Percentiles rank a stretch among this genome's conserved stretches.
Evolutionary conservation across 2,888 invertebrate genomes (phyloP).

Genomic region (Tinea semifulvella): DNA sequence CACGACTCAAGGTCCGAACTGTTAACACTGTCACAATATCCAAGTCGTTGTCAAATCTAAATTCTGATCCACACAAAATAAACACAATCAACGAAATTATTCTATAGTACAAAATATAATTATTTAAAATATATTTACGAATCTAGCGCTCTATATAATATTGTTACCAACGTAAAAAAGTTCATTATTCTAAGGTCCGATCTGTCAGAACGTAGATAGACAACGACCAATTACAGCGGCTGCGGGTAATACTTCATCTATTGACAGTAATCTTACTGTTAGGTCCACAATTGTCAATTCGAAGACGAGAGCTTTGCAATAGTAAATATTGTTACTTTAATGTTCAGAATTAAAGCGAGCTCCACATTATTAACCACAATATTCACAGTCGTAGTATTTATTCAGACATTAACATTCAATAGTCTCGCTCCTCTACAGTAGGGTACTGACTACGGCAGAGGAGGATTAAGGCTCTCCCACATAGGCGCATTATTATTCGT

Average conservation of each 20-base stretch:
- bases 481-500: too few species aligned
- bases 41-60: conserved; percentile 8
- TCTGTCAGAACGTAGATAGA: conserved; percentile 5
- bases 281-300: too few species aligned
- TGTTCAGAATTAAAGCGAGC: too few species aligned
- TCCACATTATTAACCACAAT: too few species aligned
- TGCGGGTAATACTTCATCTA: not conserved
- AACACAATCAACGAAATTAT: not conserved
- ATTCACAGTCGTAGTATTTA: too few species aligned
- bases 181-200: not conserved
- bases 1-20: not conserved
- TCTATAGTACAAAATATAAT: conserved; percentile 1
- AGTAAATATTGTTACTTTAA: too few species aligned
- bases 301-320: too few species aligned
- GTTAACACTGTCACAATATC: not conserved
- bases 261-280: too few species aligned
- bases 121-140: conserved; percentile 6
- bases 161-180: conserved; percentile 4
- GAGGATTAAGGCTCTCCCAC: too few species aligned
- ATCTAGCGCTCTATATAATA: conserved; percentile 2
- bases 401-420: too few species aligned
- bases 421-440: too few species aligned
- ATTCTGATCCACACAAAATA: not conserved
- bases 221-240: not conserved
- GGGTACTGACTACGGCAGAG: too few species aligned